Conservation (phyloP, 2,113 vertebrate genomes). For the Centropristis striata region DNA sequence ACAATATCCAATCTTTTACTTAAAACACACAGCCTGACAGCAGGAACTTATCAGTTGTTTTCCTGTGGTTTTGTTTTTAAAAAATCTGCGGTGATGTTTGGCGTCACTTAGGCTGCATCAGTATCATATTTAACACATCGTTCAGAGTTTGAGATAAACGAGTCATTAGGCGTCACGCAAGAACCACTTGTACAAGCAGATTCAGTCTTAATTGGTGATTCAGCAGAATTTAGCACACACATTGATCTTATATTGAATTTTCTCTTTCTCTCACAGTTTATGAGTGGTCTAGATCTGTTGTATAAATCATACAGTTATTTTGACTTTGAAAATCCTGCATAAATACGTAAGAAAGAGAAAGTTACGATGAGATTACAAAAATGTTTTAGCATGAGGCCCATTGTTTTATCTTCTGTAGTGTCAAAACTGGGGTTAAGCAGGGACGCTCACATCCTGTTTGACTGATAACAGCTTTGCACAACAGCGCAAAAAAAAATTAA, state of each 20-base stretch:
- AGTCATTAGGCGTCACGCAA: too few relatives aligned
- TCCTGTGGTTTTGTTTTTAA: not conserved
- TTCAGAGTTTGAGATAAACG: not conserved
- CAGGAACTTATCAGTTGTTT: not conserved
- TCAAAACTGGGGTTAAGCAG: not conserved
- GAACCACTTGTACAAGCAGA: too few relatives aligned
- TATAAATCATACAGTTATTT: too few relatives aligned
- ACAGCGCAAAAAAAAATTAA: not conserved
- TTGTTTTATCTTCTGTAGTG: not conserved
- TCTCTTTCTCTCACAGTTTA: too few relatives aligned
- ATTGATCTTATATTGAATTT: too few relatives aligned
- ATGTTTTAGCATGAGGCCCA: too few relatives aligned
- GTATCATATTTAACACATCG: not conserved
- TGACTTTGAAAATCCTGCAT: too few relatives aligned
- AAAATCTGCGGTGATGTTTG: not conserved
- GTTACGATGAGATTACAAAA: too few relatives aligned
- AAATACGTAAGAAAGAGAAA: too few relatives aligned
- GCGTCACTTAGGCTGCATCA: not conserved
- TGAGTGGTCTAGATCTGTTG: too few relatives aligned
- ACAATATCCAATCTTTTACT: not conserved
- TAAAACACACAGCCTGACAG: not conserved
- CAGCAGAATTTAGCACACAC: too few relatives aligned
- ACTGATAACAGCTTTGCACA: not conserved
- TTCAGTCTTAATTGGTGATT: too few relatives aligned
- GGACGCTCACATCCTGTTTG: not conserved